phyloP scores from a whole-genome alignment of 1,140 invertebrate genomes.

The Tetraneura akinire region DNA sequence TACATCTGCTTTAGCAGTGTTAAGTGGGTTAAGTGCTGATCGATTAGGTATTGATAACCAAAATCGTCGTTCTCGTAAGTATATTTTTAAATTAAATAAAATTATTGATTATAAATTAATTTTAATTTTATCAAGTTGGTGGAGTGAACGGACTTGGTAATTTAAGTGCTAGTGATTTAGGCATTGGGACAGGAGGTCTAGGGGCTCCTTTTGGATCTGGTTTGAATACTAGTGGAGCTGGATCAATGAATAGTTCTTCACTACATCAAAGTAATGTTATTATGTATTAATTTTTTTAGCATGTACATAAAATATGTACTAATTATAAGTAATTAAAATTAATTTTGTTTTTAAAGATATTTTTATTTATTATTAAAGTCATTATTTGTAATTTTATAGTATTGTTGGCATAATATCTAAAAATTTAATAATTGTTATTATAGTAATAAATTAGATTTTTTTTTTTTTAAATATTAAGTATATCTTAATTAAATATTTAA shows the following conservation, averaged over 20 bases:
- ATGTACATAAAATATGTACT: no score
- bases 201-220: constrained; percentile 44
- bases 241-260: constrained; percentile 36
- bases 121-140: constrained; percentile 51
- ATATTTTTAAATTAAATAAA: constrained; percentile 49
- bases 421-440: no score
- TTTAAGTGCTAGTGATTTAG: constrained; percentile 56
- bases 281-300: no score
- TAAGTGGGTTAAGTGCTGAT: constrained; percentile 51
- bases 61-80: constrained; percentile 52
- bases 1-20: constrained; percentile 41
- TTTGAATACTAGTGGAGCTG: constrained; percentile 36
- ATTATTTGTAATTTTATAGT: no score
- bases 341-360: no score
- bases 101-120: not conserved
- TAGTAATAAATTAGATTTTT: no score
- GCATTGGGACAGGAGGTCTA: constrained; percentile 52
- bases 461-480: no score
- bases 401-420: no score
- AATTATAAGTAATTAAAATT: no score
- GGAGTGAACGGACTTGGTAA: constrained; percentile 53
- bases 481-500: no score
- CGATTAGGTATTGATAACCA: constrained; percentile 51
- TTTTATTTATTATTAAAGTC: no score
- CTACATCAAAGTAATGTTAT: constrained; percentile 42